These are phyloP conservation scores for Sebastes iracundus DNA, from an alignment of 2,797 vertebrate species.

Conservation along the genomic window DNA sequence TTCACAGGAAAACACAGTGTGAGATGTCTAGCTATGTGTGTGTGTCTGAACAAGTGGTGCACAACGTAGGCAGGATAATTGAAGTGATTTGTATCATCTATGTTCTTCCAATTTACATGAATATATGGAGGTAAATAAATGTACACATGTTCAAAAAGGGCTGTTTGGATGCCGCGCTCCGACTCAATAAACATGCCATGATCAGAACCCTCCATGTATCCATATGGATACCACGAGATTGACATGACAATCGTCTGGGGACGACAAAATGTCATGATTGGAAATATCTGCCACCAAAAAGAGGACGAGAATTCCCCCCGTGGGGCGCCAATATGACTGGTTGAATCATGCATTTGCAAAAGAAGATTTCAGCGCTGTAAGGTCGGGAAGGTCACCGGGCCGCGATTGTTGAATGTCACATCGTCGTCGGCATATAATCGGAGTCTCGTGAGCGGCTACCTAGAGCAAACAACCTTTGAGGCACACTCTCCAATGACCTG, in stretches of 20 bases:
- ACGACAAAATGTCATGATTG: constrained; percentile 62
- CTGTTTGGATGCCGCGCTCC: neutral
- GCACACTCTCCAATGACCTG: constrained; percentile 45
- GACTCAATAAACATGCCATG: constrained; percentile 8
- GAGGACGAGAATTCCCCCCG: neutral
- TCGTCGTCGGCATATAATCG: constrained; percentile 34
- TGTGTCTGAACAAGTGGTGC: neutral
- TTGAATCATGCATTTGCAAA: constrained; percentile 41
- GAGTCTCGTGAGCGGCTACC: constrained; percentile 5
- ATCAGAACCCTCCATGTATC: neutral
- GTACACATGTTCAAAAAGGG: neutral
- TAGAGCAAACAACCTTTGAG: constrained; percentile 51
- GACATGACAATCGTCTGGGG: constrained; percentile 40
- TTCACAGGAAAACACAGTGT: constrained; percentile 33
- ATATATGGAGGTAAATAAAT: constrained; percentile 29
- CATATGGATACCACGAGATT: constrained; percentile 49
- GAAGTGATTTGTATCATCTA: constrained; percentile 15
- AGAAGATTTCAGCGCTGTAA: constrained; percentile 43
- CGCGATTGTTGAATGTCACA: constrained; percentile 54
- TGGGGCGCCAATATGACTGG: constrained; percentile 6
- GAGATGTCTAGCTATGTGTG: constrained; percentile 1
- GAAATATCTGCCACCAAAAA: constrained; percentile 27
- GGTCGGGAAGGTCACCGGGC: constrained; percentile 31
- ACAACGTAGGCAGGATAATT: neutral
- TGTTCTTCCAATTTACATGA: constrained; percentile 22